These are phyloP conservation scores for Drosophila biarmipes DNA, from an alignment of 1,140 invertebrate genomes.

Conservation along the genomic window DNA sequence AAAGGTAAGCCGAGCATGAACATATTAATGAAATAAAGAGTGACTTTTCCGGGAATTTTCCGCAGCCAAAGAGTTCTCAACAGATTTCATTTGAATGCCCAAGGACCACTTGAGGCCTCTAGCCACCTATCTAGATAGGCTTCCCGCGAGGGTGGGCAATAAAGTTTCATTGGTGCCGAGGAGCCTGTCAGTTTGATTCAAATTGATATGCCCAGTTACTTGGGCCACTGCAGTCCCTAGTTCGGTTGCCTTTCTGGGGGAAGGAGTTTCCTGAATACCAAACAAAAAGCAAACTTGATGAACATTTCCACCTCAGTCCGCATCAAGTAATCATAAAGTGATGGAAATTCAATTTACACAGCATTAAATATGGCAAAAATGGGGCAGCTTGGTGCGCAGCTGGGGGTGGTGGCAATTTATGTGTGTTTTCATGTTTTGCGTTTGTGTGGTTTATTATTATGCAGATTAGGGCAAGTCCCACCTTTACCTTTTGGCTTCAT, in stretches of 20 bases:
- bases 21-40: background rate
- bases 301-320: slow-evolving; percentile 64
- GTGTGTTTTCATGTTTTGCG: slow-evolving; percentile 25
- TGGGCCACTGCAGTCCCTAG: slow-evolving; percentile 11
- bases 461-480: slow-evolving; percentile 73
- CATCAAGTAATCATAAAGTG: slow-evolving; percentile 81
- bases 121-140: slow-evolving; percentile 10
- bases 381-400: slow-evolving; percentile 7
- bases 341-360: slow-evolving; percentile 82
- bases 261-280: background rate
- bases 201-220: slow-evolving; percentile 37
- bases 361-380: slow-evolving; percentile 75
- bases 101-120: slow-evolving; percentile 19
- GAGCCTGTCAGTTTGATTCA: slow-evolving; percentile 49
- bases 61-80: slow-evolving; percentile 4
- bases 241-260: no score
- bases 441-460: slow-evolving; percentile 79
- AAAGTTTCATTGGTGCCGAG: slow-evolving; percentile 40
- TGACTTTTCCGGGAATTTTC: background rate
- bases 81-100: slow-evolving; percentile 51
- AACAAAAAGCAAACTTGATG: slow-evolving; percentile 47
- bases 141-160: slow-evolving; percentile 23
- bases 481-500: slow-evolving; percentile 17
- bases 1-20: slow-evolving; percentile 26
- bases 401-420: slow-evolving; percentile 52